These are phyloP conservation scores for Pomatorhinus ruficollis DNA, from an alignment of 2,113 vertebrate species.

Conservation along the genomic window DNA sequence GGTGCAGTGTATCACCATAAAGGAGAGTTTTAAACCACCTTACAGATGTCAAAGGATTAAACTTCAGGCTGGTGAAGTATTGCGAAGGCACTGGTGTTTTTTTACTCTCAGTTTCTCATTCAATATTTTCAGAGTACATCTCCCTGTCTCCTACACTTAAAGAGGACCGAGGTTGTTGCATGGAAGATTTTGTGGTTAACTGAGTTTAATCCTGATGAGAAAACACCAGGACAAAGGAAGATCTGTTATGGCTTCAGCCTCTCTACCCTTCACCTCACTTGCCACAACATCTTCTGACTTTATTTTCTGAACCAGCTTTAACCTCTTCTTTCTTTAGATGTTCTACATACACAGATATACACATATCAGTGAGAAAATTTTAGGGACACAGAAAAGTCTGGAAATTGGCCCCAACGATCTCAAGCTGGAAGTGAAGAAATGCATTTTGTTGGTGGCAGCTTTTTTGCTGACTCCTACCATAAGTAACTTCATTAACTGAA, in stretches of 20 bases:
- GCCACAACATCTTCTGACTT: neutral
- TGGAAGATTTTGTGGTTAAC: neutral
- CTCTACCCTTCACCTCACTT: neutral
- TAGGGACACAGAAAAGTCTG: neutral
- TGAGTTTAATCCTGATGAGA: neutral
- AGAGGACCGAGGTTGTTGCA: rapidly evolving
- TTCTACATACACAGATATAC: neutral
- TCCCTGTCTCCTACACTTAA: neutral
- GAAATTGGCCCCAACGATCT: neutral
- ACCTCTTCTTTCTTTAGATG: neutral
- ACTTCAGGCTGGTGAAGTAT: neutral
- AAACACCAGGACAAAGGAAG: neutral
- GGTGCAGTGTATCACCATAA: slow-evolving; percentile 40
- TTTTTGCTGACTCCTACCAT: rapidly evolving
- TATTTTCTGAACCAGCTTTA: neutral
- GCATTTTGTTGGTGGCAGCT: neutral
- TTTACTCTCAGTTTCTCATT: neutral
- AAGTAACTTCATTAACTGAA: neutral
- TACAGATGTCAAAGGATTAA: neutral
- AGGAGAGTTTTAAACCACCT: neutral
- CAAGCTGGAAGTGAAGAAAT: neutral
- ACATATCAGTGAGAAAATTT: neutral
- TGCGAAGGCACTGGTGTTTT: neutral
- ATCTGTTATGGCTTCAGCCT: neutral
- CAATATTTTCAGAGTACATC: neutral